These are phyloP conservation scores for Cybosia mesomella DNA, from an alignment of 2,888 invertebrate genomes.

Conservation along the genomic window DNA sequence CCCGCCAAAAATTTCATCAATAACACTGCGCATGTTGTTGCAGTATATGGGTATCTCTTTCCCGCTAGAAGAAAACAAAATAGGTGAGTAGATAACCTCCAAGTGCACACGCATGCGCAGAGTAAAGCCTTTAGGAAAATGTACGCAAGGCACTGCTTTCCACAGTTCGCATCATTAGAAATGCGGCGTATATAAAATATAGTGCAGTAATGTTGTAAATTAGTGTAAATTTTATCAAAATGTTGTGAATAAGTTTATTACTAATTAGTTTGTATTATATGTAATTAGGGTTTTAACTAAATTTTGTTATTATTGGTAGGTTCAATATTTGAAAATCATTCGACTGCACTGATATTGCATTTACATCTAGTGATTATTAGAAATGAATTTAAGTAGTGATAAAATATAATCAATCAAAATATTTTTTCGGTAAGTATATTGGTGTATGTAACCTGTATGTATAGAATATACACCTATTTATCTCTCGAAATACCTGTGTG, in stretches of 20 bases:
- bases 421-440: conserved; percentile 35
- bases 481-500: conserved; percentile 21
- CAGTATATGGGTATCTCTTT: conserved; percentile 58
- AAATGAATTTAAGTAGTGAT: conserved; percentile 26
- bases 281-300: conserved; percentile 30
- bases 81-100: conserved; percentile 73
- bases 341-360: conserved; percentile 24
- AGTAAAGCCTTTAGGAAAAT: conserved; percentile 45
- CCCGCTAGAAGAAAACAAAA: conserved; percentile 45
- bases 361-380: conserved; percentile 15
- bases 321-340: conserved; percentile 17
- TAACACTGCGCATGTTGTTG: conserved; percentile 82
- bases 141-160: conserved; percentile 50
- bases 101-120: conserved; percentile 74
- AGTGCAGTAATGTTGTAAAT: conserved; percentile 49
- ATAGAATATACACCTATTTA: neutral
- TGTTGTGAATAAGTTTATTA: conserved; percentile 44
- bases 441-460: neutral
- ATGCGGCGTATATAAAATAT: conserved; percentile 59
- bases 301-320: conserved; percentile 6
- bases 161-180: conserved; percentile 46
- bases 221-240: conserved; percentile 41
- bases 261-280: conserved; percentile 31
- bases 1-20: conserved; percentile 82
- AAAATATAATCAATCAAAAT: conserved; percentile 16